Evolutionary conservation across 2,113 vertebrate species (phyloP), one percentile per base, ranked within the genome.

Genomic region (Nibea albiflora): DNA sequence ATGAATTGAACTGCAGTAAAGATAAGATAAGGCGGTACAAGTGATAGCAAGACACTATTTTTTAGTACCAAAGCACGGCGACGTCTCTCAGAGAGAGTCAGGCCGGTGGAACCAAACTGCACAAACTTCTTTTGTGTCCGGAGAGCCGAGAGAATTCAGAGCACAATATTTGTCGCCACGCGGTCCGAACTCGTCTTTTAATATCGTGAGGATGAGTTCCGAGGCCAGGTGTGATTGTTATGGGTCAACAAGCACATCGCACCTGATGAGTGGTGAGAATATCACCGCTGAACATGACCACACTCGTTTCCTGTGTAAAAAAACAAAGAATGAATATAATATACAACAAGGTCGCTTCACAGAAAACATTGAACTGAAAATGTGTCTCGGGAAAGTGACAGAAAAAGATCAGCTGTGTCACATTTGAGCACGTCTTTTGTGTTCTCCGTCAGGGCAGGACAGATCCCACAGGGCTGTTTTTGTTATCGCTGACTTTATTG

Each of bases 401-500:
- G 2, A 60, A n/a, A 22, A 56, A 39, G 69, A 76, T 56, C 7
- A 47, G 11, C 11, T 20, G 3, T n/a, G 49, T 56, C 14, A 42
- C 5, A 63, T 57, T 16, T 68, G 16, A 75, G n/a, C n/a, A 20
- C 9, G 11, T 35, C 24, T 53, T 73, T 35, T 64, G 22, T 54
- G 22, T 78, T 76, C 62, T 63, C 46, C 26, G 17, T 24, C 57
- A 42, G 5, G 3, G 35, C 53, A 15, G 69, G 11, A 24, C 60
- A 44, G 49, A 75, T 65, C 60, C 64, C 65, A 20, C 5, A 4
- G 63, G 42, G 22, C 16, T 19, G 49, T 77, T 70, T 39, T 31
- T 66, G 46, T 73, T 73, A 77, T 82, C 26, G 4, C 68, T 70
- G 65, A 68, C 76, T 78, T 83, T 80, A 66, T 84, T 73, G 31